Evolutionary conservation across 2,113 vertebrate species (phyloP).

Genomic region (Notothenia coriiceps): DNA sequence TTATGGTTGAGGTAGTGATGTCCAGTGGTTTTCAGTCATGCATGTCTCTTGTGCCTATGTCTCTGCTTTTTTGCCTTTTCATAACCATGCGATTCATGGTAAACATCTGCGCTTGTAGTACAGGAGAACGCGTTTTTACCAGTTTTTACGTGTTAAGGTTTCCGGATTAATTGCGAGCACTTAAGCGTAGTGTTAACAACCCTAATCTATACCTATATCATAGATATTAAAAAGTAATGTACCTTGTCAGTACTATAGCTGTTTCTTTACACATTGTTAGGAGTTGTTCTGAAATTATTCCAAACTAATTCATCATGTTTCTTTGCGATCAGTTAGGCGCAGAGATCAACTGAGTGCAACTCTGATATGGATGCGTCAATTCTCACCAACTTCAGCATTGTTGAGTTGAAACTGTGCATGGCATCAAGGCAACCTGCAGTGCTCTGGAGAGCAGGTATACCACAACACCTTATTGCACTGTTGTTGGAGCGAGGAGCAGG

Average conservation of each 20-base stretch:
- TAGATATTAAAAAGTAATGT: too few species aligned
- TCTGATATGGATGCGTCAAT: neutral
- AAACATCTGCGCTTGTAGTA: too few species aligned
- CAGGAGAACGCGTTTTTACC: too few species aligned
- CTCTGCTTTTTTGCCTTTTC: too few species aligned
- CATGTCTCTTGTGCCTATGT: too few species aligned
- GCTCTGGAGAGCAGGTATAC: constrained; percentile 14
- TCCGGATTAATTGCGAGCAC: too few species aligned
- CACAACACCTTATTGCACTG: constrained; percentile 18
- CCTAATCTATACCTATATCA: too few species aligned
- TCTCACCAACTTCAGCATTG: constrained; percentile 6
- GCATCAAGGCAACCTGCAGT: neutral
- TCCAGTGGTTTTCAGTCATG: too few species aligned
- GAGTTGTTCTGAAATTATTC: neutral
- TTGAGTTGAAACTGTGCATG: constrained; percentile 2
- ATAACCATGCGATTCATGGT: too few species aligned
- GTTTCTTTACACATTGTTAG: neutral
- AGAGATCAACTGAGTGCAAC: neutral
- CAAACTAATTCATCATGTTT: neutral
- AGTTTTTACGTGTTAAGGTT: too few species aligned
- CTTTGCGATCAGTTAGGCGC: neutral
- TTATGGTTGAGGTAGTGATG: too few species aligned
- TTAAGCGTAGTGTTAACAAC: too few species aligned
- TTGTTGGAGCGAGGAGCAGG: constrained; percentile 47
- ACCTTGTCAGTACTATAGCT: neutral